phyloP scores from a whole-genome alignment of 2,888 invertebrate species.

The Agrochola circellaris region DNA sequence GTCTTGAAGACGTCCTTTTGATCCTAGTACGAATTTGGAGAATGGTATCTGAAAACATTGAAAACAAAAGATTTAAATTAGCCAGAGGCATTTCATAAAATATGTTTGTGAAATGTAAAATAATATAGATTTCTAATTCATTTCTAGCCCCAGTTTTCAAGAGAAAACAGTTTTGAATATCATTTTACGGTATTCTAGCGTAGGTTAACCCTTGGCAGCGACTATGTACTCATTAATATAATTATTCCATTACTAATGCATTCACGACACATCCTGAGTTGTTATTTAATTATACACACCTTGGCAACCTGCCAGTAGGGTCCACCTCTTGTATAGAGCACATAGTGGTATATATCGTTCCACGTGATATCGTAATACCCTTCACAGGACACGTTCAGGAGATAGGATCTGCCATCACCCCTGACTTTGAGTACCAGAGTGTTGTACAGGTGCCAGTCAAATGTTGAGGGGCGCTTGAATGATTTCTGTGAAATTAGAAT shows the following conservation, averaged over 20 bases:
- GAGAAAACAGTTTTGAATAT: slow-evolving; percentile 18
- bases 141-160: neutral
- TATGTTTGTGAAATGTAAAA: neutral
- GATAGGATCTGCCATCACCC: slow-evolving; percentile 98
- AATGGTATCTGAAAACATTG: slow-evolving; percentile 95
- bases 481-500: slow-evolving; percentile 92
- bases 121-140: neutral
- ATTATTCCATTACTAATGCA: slow-evolving; percentile 37
- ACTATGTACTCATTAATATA: neutral
- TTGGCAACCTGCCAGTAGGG: slow-evolving; percentile 99
- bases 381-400: slow-evolving; percentile 94
- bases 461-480: slow-evolving; percentile 93
- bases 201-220: no score
- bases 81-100: neutral
- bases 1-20: slow-evolving; percentile 97
- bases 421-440: slow-evolving; percentile 94
- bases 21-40: slow-evolving; percentile 96
- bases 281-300: slow-evolving; percentile 84
- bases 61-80: neutral
- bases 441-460: slow-evolving; percentile 95
- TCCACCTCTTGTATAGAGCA: slow-evolving; percentile 98
- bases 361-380: slow-evolving; percentile 96
- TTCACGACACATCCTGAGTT: slow-evolving; percentile 10
- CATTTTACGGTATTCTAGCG: neutral
- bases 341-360: slow-evolving; percentile 96